phyloP scores from a whole-genome alignment of 2,113 vertebrate genomes.

The Oriolus oriolus region DNA sequence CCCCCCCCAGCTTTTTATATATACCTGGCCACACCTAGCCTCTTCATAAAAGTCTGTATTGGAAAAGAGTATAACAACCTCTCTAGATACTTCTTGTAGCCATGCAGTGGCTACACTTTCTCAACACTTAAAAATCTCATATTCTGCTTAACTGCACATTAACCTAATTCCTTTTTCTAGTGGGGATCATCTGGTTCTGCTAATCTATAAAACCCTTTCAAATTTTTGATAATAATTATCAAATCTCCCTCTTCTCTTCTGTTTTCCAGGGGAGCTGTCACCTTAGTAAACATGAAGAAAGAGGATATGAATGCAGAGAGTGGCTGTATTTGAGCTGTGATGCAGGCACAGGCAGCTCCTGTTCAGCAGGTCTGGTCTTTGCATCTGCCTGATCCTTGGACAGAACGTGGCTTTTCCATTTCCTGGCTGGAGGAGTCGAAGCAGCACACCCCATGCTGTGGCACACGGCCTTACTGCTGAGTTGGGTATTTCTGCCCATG shows the following conservation, averaged over 20 bases:
- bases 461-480: background rate
- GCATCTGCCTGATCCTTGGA: background rate
- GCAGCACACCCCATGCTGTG: background rate
- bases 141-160: background rate
- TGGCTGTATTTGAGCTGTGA: background rate
- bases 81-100: background rate
- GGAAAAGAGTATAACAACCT: background rate
- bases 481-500: background rate
- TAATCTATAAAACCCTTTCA: background rate
- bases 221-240: background rate
- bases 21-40: background rate
- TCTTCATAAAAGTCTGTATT: background rate
- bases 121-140: background rate
- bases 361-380: background rate
- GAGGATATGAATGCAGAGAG: background rate
- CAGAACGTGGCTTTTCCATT: background rate
- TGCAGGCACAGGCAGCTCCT: background rate
- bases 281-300: background rate
- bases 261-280: background rate
- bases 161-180: background rate
- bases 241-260: background rate
- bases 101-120: background rate
- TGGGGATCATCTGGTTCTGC: background rate
- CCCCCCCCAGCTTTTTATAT: background rate
- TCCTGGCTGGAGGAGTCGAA: background rate